Conservation (phyloP, 1,140 invertebrate species). For the Bombus affinis region DNA sequence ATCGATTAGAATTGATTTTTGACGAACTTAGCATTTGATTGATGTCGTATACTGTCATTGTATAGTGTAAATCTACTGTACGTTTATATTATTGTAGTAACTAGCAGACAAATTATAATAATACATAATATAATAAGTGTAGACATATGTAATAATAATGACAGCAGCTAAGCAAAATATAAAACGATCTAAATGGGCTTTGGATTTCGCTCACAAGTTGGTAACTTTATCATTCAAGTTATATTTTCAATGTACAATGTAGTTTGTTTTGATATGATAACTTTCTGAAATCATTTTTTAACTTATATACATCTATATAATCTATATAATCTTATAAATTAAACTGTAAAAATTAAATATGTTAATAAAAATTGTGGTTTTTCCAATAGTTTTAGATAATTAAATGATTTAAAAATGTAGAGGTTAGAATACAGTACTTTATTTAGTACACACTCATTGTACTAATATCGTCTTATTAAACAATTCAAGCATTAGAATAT, state of each 20-base stretch:
- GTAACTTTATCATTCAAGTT: conserved; percentile 50
- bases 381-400: not conserved
- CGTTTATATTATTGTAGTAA: not conserved
- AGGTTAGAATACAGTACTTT: not conserved
- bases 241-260: not conserved
- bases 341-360: not conserved
- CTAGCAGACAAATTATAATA: not conserved
- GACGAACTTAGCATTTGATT: not conserved
- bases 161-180: conserved; percentile 72
- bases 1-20: conserved; percentile 3
- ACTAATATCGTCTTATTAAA: not conserved
- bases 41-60: not conserved
- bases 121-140: not conserved
- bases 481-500: not conserved
- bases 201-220: conserved; percentile 82
- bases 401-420: conserved; percentile 25
- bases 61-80: not conserved
- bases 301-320: not conserved
- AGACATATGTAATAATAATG: conserved; percentile 31
- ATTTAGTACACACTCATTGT: not conserved
- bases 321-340: not conserved
- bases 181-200: conserved; percentile 81
- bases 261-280: not conserved
- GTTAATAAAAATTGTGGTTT: not conserved
- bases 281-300: not conserved